Base-by-base conservation (phyloP, 2,113 vertebrate genomes). In the Salvelinus alpinus region DNA sequence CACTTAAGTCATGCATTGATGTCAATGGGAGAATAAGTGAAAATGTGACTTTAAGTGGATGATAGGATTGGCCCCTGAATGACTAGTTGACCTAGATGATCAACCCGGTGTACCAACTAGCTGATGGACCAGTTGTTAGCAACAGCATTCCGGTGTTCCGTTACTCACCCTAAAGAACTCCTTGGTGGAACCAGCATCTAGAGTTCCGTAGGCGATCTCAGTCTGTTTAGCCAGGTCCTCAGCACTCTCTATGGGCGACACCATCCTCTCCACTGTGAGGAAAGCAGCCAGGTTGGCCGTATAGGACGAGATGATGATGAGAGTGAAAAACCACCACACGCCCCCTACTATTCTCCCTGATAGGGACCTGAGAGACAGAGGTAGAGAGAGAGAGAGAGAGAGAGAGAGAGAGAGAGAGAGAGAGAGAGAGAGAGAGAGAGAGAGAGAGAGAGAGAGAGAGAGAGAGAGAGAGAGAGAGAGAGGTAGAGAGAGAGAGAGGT, bases 311-410 rank as follows among this genome's bases (percentile, higher is more conserved):
- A 99, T 99, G 90, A 99, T 99, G 94, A 99, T 99, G 93, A 99
- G 96, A 84, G 98, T 99, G 95, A 99, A 99, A 94, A 99, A 99
- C 98, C 98, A 99, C 98, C 98, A 99, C 89, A 99, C 98, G 65
- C 98, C 98, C 90, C 98, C 98, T 0, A 99, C 98, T 85, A 99
- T 99, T 87, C 98, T 95, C 79, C 98, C 98, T 48, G 98, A 99
- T 89, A 99, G 95, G 91, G 98, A 99, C 94, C 98, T 99, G 88
- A 67, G 64, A 31, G 5, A 64, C 34, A 92, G 44, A 88, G 72
- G 77, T 84, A 65, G 74, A 44, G 27, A 54, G 24, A 51, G 86
- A 24, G 70, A 13, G 3, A 20, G 22, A 2, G 24, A 54, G 14
- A 34, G 60, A 57, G 24, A 1, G 5, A 16, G 14, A 24, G 22